Percentiles rank a stretch among this genome's conserved stretches.
phyloP scores from a whole-genome alignment of 2,113 vertebrate species.

The Cettia cetti region DNA sequence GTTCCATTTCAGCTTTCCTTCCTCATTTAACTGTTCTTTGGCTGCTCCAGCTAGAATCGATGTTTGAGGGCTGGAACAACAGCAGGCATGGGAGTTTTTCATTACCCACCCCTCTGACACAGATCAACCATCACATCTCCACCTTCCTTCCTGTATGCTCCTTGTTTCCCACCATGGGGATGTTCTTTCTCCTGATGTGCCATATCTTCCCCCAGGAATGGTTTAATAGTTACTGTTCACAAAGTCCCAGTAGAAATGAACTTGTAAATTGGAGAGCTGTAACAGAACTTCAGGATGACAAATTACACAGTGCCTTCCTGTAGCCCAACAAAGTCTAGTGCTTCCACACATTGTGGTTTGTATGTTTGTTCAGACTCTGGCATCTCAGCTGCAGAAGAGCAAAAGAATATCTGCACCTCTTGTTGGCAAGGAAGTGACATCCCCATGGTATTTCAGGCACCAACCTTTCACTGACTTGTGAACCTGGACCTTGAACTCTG shows the following conservation, averaged over 20 bases:
- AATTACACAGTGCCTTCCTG: background rate
- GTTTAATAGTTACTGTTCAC: background rate
- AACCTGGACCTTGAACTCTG: background rate
- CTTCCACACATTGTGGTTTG: background rate
- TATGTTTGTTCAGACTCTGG: background rate
- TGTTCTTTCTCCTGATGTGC: background rate
- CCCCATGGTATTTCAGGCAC: background rate
- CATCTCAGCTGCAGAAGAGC: background rate
- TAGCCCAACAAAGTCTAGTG: background rate
- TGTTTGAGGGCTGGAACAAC: background rate
- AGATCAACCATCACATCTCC: background rate
- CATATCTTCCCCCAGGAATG: background rate
- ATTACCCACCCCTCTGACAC: background rate
- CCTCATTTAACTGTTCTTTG: conserved; percentile 50
- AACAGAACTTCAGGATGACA: background rate
- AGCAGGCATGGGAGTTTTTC: background rate
- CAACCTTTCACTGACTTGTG: background rate
- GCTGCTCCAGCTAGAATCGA: background rate
- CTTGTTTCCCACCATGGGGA: background rate
- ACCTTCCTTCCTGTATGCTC: background rate
- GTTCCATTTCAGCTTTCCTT: conserved; percentile 59
- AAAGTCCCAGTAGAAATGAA: background rate
- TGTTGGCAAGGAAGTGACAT: background rate
- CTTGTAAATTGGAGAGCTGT: background rate
- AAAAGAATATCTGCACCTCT: background rate